These are phyloP conservation scores for Drosophila barbarae DNA, from an alignment of 2,888 invertebrate genomes.

Conservation along the genomic window DNA sequence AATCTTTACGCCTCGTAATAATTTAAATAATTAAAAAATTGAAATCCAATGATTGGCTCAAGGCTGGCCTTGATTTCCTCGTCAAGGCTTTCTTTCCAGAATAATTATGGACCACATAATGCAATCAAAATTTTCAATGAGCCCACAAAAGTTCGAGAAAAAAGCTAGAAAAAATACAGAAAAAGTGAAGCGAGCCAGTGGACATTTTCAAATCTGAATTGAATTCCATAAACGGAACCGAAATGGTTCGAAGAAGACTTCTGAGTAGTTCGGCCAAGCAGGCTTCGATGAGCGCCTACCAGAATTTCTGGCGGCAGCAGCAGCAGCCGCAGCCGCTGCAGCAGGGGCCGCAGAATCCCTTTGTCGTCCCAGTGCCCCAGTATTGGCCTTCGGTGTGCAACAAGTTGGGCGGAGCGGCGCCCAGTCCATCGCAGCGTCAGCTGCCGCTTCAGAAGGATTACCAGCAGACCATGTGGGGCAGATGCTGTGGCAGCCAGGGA, in stretches of 20 bases:
- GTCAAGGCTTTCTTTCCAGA: constrained; percentile 38
- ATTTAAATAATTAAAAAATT: not conserved
- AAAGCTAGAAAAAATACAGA: constrained; percentile 14
- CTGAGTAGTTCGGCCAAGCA: constrained; percentile 34
- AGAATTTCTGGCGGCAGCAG: constrained; percentile 20
- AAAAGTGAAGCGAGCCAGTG: constrained; percentile 2
- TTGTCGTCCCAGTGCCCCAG: constrained; percentile 15
- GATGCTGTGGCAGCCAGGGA: not conserved
- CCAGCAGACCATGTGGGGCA: constrained; percentile 1
- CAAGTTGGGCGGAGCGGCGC: constrained; percentile 34
- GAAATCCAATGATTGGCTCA: not conserved
- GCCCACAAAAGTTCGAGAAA: constrained; percentile 19
- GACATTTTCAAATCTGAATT: constrained; percentile 3
- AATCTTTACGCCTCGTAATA: not conserved
- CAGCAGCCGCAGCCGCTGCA: constrained; percentile 1
- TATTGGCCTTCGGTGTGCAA: constrained; percentile 38
- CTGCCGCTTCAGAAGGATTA: not conserved
- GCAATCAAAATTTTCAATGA: constrained; percentile 56
- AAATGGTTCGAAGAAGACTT: constrained; percentile 49
- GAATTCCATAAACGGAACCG: not conserved
- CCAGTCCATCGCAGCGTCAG: constrained; percentile 41
- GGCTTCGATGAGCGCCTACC: constrained; percentile 34
- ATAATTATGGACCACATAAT: constrained; percentile 39
- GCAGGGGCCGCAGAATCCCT: not conserved
- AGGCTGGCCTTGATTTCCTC: constrained; percentile 30